phyloP scores from a whole-genome alignment of 2,888 invertebrate species.

The Drosophila borborema region DNA sequence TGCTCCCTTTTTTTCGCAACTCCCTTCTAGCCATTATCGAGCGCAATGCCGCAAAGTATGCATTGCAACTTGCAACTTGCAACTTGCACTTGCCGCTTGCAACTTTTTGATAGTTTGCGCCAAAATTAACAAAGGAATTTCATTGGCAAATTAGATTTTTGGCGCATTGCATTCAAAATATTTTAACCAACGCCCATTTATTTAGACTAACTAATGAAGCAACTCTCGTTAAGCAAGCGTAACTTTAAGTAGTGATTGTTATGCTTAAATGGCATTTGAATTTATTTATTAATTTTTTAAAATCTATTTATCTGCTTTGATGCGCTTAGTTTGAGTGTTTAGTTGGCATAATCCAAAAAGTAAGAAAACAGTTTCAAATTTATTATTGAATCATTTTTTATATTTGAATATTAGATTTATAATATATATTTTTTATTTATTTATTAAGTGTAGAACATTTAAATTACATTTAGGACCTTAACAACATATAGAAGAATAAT shows the following conservation, averaged over 20 bases:
- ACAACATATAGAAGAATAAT: no score
- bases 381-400: no score
- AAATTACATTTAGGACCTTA: no score
- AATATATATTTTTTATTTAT: no score
- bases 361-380: no score
- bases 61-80: conserved; percentile 48
- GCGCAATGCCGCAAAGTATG: conserved; percentile 67
- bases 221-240: conserved; percentile 1
- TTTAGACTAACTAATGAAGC: conserved; percentile 8
- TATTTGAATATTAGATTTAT: no score
- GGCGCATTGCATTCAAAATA: conserved; percentile 59
- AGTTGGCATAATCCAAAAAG: no score
- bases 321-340: no score
- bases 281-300: background rate
- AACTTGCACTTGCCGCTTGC: conserved; percentile 32
- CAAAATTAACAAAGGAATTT: conserved; percentile 72
- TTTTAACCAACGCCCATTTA: conserved; percentile 27
- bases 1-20: background rate
- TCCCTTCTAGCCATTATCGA: conserved; percentile 61
- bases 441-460: no score
- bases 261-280: background rate
- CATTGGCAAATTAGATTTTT: conserved; percentile 78
- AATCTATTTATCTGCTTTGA: background rate
- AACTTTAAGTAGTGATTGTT: no score
- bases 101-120: conserved; percentile 49